phyloP scores from a whole-genome alignment of 1,140 invertebrate genomes.

The Chymomyza costata region DNA sequence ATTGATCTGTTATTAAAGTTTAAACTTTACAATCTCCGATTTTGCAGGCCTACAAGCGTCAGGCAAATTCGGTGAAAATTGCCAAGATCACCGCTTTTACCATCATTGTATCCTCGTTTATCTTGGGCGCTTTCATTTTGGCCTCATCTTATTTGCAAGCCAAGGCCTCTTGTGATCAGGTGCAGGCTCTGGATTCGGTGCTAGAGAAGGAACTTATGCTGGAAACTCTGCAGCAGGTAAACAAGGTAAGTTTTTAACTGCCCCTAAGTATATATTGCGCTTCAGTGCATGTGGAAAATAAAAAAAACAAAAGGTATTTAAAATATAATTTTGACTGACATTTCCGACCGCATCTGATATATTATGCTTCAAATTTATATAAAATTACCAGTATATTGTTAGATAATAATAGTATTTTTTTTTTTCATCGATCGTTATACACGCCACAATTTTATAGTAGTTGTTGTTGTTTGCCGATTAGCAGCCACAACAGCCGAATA shows the following conservation, averaged over 20 bases:
- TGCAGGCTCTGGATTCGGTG: conserved; percentile 80
- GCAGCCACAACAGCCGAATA: conserved; percentile 41
- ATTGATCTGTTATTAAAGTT: conserved; percentile 10
- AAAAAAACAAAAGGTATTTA: conserved; percentile 15
- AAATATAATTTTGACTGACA: neutral
- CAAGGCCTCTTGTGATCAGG: conserved; percentile 82
- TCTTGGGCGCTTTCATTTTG: conserved; percentile 86
- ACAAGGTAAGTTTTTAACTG: conserved; percentile 75
- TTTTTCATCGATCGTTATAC: conserved; percentile 55
- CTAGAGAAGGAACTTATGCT: conserved; percentile 80
- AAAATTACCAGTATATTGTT: conserved; percentile 47
- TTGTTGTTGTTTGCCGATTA: conserved; percentile 16
- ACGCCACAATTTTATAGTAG: conserved; percentile 27
- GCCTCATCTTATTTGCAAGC: conserved; percentile 88
- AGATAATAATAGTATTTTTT: conserved; percentile 44
- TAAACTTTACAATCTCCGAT: too few species aligned
- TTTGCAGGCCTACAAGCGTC: conserved; percentile 84
- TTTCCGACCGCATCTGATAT: conserved; percentile 33
- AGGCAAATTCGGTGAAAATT: conserved; percentile 86
- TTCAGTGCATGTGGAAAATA: conserved; percentile 46
- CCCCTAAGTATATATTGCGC: conserved; percentile 47
- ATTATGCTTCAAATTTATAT: neutral
- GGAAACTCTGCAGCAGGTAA: conserved; percentile 79
- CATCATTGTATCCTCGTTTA: conserved; percentile 84
- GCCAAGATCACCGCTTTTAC: conserved; percentile 87